Evolutionary conservation across 1,140 invertebrate species (phyloP), one percentile per base, ranked within the genome.

Genomic region (Danaus melanippus): DNA sequence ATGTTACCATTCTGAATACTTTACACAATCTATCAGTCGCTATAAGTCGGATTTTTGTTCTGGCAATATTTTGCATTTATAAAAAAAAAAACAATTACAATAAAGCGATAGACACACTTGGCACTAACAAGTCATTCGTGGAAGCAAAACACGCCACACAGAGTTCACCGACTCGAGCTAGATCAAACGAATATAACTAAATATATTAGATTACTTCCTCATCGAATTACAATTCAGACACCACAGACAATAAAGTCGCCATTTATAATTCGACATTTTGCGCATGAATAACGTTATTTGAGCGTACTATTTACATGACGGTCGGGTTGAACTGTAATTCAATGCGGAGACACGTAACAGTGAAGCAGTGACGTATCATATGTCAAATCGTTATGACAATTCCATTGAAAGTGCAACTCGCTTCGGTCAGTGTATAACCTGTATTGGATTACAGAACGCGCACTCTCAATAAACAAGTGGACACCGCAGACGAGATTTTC

Each of bases 101-200:
- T 42, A 12, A 54, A 50, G 47, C 47, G 51, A 17, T 53, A 21
- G 53, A 53, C 12, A 46, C 50, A 52, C 50, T 62, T 57, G 60
- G 60, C 54, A 57, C 60, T 12, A 50, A 57, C 42, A 46, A 61
- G 42, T 32, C 56, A 53, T 47, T 42, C 47, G 42, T 46, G 55
- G 55, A 60, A 12, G 57, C 57, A 62, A 60, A 52, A 57, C 51
- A 49, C 57, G 54, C 52, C 64, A 60, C 57, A 62, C 11, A 54
- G 57, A 69, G 64, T 76, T 56, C 58, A 61, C 45, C 56, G 57
- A 72, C 67, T 65, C 64, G 67, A 76, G 65, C 66, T 65, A 62
- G 56, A 42, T 48, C 41, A 56, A 62, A 49, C 56, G 17, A 62
- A 49, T 53, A 32, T 42, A 58, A 42, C 56, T 59, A 59, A 56